phyloP scores from a whole-genome alignment of 1,140 invertebrate species.

The Bradysia coprophila region DNA sequence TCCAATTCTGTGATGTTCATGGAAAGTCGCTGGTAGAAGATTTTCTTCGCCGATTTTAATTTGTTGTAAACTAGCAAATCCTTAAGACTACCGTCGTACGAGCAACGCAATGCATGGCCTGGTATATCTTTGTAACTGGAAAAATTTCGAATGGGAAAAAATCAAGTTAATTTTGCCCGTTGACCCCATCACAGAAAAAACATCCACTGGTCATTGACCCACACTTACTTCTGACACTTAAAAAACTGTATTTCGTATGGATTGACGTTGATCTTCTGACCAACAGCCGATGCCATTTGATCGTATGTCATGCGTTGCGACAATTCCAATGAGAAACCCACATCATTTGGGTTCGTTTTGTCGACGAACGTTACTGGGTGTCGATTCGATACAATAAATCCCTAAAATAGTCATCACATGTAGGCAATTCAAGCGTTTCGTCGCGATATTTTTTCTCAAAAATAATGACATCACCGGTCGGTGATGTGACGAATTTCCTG shows the following conservation, averaged over 20 bases:
- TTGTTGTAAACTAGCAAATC: slow-evolving; percentile 75
- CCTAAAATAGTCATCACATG: slow-evolving; percentile 81
- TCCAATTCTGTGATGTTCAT: slow-evolving; percentile 95
- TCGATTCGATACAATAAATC: slow-evolving; percentile 75
- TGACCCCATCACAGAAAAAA: no score
- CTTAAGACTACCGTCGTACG: slow-evolving; percentile 80
- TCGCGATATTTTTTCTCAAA: slow-evolving; percentile 19
- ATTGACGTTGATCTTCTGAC: slow-evolving; percentile 76
- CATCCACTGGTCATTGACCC: slow-evolving; percentile 32
- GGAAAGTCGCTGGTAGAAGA: slow-evolving; percentile 90
- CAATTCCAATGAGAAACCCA: slow-evolving; percentile 83
- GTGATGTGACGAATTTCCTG: slow-evolving; percentile 93
- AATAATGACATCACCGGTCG: slow-evolving; percentile 34
- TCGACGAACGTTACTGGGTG: slow-evolving; percentile 93
- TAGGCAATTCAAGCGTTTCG: slow-evolving; percentile 59
- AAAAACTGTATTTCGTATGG: slow-evolving; percentile 94
- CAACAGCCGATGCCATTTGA: slow-evolving; percentile 81
- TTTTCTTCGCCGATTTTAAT: slow-evolving; percentile 77
- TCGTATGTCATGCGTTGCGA: slow-evolving; percentile 90
- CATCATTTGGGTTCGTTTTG: slow-evolving; percentile 84
- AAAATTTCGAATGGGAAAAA: slow-evolving; percentile 2
- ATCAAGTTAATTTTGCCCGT: no score
- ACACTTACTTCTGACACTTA: slow-evolving; percentile 85
- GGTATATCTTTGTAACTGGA: slow-evolving; percentile 80
- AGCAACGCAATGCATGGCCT: slow-evolving; percentile 71